Evolutionary conservation across 2,797 vertebrate genomes (phyloP), one percentile per base, ranked within the genome.

Genomic region (Phaenicophaeus curvirostris): DNA sequence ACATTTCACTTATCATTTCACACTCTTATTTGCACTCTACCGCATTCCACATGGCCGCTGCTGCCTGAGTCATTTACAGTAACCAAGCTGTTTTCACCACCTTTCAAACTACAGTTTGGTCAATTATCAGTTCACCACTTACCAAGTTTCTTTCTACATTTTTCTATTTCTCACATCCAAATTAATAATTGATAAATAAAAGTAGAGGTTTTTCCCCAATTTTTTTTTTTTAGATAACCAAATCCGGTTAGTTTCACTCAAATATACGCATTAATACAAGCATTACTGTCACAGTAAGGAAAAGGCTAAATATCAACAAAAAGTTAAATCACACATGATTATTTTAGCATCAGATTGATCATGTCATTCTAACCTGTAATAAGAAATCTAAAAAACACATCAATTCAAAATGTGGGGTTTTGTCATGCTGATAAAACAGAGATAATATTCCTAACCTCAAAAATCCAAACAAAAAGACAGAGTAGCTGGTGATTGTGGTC

Each of bases 31-130:
- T 48, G 24, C 23, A 42, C 10, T 48, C 9, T 16, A 12, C 46
- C 33, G 14, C 53, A 90, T 46, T 53, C 33, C 54, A 42, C 0
- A 0, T 4, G 28, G 41, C 46, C 6, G 1, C 0, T 28, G 41
- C 28, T 82, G 39, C 30, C 44, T 1, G 1, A 75, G 21, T 13
- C 16, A 62, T 11, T 58, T 17, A 58, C 2, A 76, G 19, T 14
- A 73, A 58, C 27, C 9, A 1, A 35, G 4, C 33, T 68, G 20
- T 35, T 76, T 33, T 83, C 37, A 55, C 5, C 25, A 25, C 11
- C 16, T 44, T 67, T 58, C 48, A 46, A 71, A 67, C 8, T n/a
- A 71, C 8, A 5, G 4, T 8, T 2, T 81, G 39, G 37, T 68
- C 71, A 63, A 13, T 58, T 63, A 46, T 2, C 9, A 42, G 28